Evolutionary conservation across 2,113 vertebrate species (phyloP).

Genomic region (Melanerpes formicivorus): DNA sequence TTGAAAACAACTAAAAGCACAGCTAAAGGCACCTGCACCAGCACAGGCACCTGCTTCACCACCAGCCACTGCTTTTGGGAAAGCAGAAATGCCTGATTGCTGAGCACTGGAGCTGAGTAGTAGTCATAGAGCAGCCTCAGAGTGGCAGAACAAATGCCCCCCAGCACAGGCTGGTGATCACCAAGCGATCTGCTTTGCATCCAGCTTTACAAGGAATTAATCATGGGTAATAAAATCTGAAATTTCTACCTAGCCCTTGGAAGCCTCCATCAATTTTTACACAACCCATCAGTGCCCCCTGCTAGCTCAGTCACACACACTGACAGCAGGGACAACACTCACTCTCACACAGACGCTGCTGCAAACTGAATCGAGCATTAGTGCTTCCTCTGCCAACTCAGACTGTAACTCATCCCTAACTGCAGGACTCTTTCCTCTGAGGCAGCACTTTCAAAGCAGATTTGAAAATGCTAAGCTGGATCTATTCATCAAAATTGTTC

Average conservation of each 20-base stretch:
- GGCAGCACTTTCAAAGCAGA: conserved; percentile 27
- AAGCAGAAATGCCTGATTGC: background rate
- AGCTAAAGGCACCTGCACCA: background rate
- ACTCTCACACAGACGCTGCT: background rate
- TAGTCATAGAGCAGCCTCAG: background rate
- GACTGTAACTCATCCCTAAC: background rate
- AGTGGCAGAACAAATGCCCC: background rate
- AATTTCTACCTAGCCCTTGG: background rate
- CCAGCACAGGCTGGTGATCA: background rate
- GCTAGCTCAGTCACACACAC: background rate
- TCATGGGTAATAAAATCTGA: background rate
- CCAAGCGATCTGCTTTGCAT: background rate
- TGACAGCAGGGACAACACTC: background rate
- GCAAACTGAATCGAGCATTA: background rate
- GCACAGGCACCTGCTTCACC: background rate
- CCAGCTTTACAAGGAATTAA: background rate
- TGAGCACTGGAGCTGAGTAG: background rate
- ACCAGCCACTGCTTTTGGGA: background rate
- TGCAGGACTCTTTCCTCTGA: background rate
- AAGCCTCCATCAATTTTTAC: background rate
- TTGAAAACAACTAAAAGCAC: background rate
- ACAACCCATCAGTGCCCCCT: background rate
- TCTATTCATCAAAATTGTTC: conserved; percentile 30
- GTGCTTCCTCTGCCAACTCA: background rate
- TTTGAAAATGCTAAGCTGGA: background rate